These are phyloP conservation scores for Platypus cylindrus DNA, from an alignment of 2,888 invertebrate species.

Conservation along the genomic window DNA sequence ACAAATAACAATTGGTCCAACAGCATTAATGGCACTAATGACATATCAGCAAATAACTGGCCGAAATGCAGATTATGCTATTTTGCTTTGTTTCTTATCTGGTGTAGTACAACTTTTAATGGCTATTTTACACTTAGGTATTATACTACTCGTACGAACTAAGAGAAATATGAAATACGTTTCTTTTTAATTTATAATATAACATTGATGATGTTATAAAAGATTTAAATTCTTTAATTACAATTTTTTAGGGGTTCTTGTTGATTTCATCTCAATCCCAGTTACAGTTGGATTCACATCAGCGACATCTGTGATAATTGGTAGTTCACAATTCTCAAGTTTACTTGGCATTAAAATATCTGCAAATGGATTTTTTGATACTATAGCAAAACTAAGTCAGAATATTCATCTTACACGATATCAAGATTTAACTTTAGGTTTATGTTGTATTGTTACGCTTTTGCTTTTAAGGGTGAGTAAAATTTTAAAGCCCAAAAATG, in stretches of 20 bases:
- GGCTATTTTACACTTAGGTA: conserved; percentile 73
- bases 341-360: conserved; percentile 60
- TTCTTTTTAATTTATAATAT: too few relatives aligned
- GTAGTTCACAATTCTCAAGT: conserved; percentile 70
- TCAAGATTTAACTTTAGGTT: conserved; percentile 59
- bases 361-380: conserved; percentile 63
- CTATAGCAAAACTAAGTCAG: conserved; percentile 52
- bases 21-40: conserved; percentile 88
- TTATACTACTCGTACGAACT: not conserved
- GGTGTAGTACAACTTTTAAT: conserved; percentile 70
- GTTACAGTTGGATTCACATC: conserved; percentile 85
- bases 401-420: conserved; percentile 55
- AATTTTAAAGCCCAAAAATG: too few relatives aligned
- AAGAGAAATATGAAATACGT: not conserved
- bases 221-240: too few relatives aligned
- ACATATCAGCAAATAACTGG: conserved; percentile 66
- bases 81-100: conserved; percentile 69
- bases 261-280: conserved; percentile 82
- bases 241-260: conserved; percentile 65
- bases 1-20: conserved; percentile 81
- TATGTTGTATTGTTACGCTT: conserved; percentile 58
- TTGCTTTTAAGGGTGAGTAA: conserved; percentile 61
- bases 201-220: too few relatives aligned
- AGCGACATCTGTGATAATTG: conserved; percentile 83
- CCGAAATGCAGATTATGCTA: conserved; percentile 62